These are phyloP conservation scores for Bergia sp. DNA, from an alignment of 92 coral and sea anemone species.

Conservation along the genomic window DNA sequence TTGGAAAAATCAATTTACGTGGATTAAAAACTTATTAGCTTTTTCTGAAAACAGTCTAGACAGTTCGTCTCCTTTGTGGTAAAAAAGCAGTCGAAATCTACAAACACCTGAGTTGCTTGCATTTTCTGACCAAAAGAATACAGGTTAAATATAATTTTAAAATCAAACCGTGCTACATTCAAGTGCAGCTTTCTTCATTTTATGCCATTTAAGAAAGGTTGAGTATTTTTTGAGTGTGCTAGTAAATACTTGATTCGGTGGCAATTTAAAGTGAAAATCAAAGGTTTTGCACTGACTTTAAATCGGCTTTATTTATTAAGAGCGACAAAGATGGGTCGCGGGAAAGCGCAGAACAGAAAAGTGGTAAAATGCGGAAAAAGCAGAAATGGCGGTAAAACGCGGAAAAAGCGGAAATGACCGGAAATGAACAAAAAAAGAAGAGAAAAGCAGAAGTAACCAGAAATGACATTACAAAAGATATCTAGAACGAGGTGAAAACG, in stretches of 20 bases:
- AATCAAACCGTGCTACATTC: not conserved
- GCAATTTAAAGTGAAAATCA: too few species aligned
- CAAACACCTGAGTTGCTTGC: slow-evolving; percentile 1
- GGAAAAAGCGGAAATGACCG: not conserved
- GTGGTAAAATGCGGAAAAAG: not conserved
- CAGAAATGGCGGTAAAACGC: not conserved
- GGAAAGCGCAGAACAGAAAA: not conserved
- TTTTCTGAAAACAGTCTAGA: slow-evolving; percentile 13
- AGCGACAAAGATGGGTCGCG: too few species aligned
- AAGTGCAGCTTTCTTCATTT: not conserved
- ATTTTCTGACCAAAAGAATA: slow-evolving; percentile 9
- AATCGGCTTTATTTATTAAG: too few species aligned
- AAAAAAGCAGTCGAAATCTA: slow-evolving; percentile 28
- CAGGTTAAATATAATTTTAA: slow-evolving; percentile 4
- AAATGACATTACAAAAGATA: not conserved
- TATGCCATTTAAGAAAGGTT: not conserved
- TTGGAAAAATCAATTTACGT: not conserved
- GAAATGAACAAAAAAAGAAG: not conserved
- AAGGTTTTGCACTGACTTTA: too few species aligned
- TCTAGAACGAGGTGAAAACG: not conserved
- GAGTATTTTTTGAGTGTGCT: too few species aligned
- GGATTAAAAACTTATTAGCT: not conserved
- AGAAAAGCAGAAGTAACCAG: not conserved
- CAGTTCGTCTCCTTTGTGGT: slow-evolving; percentile 14
- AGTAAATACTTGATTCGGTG: too few species aligned